Base-by-base conservation (phyloP, 2,888 invertebrate genomes). In the Acheta domesticus region DNA sequence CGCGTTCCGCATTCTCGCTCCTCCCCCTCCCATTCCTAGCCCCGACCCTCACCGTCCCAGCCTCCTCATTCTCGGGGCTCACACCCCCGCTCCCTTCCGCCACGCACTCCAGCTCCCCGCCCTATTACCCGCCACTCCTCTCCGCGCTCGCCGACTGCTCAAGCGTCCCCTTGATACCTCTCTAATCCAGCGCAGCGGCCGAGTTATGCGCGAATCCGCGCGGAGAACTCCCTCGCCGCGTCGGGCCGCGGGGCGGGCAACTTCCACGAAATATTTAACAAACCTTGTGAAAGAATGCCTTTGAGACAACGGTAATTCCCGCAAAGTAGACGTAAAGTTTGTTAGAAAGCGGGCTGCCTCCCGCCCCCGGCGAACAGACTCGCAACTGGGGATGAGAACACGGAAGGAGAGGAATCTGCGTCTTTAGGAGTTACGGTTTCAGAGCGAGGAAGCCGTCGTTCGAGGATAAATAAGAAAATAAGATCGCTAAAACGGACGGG, bases 251-350 rank as follows among this genome's bases (percentile, higher is more conserved):
- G 16, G 62, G 36, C 62, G 16, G n/a, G 16, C 62, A 62, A 62
- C 16, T 62, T n/a, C 62, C 16, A 16, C 62, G 62, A 62, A 62
- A 62, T 62, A 62, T 62, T 62, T 62, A 62, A 62, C 62, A 62
- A 62, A 62, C 62, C 62, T 62, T 62, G 62, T 62, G 62, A 62
- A 62, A 62, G 62, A 62, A 62, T 62, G 62, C 62, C 62, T 62
- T 62, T 62, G 62, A 62, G 62, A 62, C 62, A 62, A 62, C 62
- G 62, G 62, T 62, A 62, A 62, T 62, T 62, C 62, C 62, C 62
- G 62, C 62, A 62, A 62, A 62, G 62, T 62, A 62, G 62, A 62
- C 62, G 62, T n/a, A 62, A 62, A 62, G 62, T 62, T 62, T 62
- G 62, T 62, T 62, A 62, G 16, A 62, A 62, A 14, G 62, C 62